Base-by-base conservation (phyloP, 2,797 vertebrate species). In the Rhyacichthys aspro region DNA sequence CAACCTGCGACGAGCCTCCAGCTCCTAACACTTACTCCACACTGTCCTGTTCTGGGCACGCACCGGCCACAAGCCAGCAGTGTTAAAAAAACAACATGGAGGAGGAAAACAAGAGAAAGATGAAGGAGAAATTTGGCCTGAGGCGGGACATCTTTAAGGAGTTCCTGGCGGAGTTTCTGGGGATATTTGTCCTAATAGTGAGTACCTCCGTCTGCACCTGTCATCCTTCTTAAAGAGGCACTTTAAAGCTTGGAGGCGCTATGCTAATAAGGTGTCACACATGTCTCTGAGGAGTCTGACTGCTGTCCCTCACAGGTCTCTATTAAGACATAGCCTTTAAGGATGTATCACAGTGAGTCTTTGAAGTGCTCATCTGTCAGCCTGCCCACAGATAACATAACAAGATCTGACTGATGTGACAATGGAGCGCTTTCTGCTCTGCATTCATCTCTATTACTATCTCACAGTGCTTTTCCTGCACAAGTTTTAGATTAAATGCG, bases 171-270 rank as follows among this genome's bases (percentile, higher is more conserved):
- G 97, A 99, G 83, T 94, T 97, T 88, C 90, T 99, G 77, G 97
- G 95, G 64, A 98, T 95, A 28, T 96, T 96, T 82, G 81, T 97
- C 72, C 47, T 98, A 87, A 94, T 98, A 72, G 97, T 98, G 92
- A 98, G 97, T 96, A 90, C 56, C 65, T 81, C 70, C 71, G 57
- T 82, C 47, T 75, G 76, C 86, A 85, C 83, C 84, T 86, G 79
- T 84, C 85, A 83, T 43, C 62, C 80, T 67, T 74, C 72, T 79
- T 78, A 82, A 78, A 84, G 66, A 72, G 72, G 63, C 76, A 61
- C 75, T 74, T 67, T 81, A 85, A 81, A 76, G 81, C 79, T 74
- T 68, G 48, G 57, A 53, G 70, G 34, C 72, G 67, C 47, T 56
- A 64, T 76, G 74, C 55, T 88, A 85, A 89, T 90, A 72, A 87